Base-by-base conservation (phyloP, 2,113 vertebrate species). In the Capreolus pygargus region DNA sequence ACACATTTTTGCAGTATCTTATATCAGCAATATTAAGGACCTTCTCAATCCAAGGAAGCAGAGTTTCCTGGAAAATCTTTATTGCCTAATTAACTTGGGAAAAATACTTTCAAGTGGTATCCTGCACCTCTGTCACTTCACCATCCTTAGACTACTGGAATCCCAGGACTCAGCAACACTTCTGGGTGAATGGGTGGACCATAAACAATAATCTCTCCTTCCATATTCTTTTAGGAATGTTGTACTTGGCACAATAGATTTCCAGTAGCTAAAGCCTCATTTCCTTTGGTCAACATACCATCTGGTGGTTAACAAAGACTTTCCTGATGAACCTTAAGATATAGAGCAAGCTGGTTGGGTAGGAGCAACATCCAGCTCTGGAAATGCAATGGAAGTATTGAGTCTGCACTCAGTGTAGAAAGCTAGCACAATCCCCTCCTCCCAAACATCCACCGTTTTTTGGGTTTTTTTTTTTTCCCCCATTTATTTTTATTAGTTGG, bases 151-250 rank as follows among this genome's bases (percentile, higher is more conserved):
- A 74, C 79, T 95, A 54, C 92, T 0, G 0, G 96, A 97, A 96
- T 82, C 74, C 43, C 70, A 98, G 74, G 70, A 89, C 94, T 97
- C 95, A 98, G 97, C 94, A 74, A 95, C 93, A 98, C 7, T 33
- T 67, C 93, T 74, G 88, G 92, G 93, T 95, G 85, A 97, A 78
- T 60, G 95, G 64, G 94, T 98, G 95, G 76, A 96, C 95, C 86
- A 86, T 96, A 98, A 98, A 99, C 98, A 99, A 98, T 96, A 93
- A 97, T 97, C 92, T 96, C 93, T 97, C 95, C 89, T 98, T 98
- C 97, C 97, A 98, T 97, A 97, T 98, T 98, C 98, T 97, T 95
- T 98, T 96, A 98, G 98, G 98, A 98, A 98, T 98, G 98, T 98
- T 99, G 94, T 81, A 70, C 97, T 99, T 99, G 99, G 98, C 98